Evolutionary conservation across 2,113 vertebrate species (phyloP).

Genomic region (Siniperca knerii): DNA sequence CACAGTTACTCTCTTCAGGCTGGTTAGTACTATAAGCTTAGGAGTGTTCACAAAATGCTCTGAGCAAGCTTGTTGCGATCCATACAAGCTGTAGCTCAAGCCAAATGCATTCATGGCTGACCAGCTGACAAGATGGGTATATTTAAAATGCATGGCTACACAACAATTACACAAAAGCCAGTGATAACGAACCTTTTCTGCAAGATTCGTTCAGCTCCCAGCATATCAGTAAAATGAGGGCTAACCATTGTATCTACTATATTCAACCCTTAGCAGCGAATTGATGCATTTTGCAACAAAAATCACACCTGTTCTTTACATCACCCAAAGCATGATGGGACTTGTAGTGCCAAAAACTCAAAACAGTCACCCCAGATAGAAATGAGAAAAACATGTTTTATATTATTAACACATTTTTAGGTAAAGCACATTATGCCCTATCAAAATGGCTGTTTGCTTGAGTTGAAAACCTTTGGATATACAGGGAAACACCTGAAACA

Average conservation of each 20-base stretch:
- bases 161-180: neutral
- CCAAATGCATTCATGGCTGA: neutral
- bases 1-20: constrained; percentile 21
- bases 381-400: neutral
- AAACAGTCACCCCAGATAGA: neutral
- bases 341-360: neutral
- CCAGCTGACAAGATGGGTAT: neutral
- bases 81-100: neutral
- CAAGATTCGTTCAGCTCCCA: neutral
- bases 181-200: neutral
- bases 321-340: too few species aligned
- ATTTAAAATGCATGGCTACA: constrained; percentile 14
- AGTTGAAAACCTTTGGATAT: neutral
- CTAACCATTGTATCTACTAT: too few species aligned
- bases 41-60: constrained; percentile 6
- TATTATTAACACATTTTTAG: neutral
- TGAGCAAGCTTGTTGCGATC: neutral
- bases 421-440: too few species aligned
- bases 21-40: neutral
- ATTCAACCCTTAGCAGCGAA: neutral
- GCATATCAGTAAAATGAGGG: neutral
- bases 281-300: neutral
- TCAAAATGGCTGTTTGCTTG: neutral
- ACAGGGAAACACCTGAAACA: too few species aligned
- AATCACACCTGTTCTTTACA: neutral